Base-by-base conservation (phyloP, 2,113 vertebrate species). In the Girardinichthys multiradiatus region DNA sequence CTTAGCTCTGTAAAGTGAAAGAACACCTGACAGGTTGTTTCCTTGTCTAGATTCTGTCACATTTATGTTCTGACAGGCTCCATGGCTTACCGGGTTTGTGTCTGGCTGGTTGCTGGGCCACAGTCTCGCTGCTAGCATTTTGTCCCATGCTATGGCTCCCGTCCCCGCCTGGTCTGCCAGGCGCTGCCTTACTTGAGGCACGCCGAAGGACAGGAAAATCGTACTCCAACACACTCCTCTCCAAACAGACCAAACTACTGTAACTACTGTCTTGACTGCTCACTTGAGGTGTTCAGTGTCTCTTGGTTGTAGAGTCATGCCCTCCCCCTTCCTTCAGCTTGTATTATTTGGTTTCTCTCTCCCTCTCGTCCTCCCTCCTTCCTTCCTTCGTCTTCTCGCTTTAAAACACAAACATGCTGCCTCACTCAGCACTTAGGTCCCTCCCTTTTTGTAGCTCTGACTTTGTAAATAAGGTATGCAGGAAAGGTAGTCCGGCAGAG, bases 361-460 rank as follows among this genome's bases (percentile, higher is more conserved):
- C 94, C 94, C 90, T 91, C 95, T 93, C n/a, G n/a, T 95, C 58
- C 79, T 79, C 60, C 64, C 60, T 91, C 91, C 94, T 92, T 94
- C 92, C 92, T 9, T 73, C 64, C 69, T 75, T 60, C 74, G 24
- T 64, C 67, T 60, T 48, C 71, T 82, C 5, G 3, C 59, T 78
- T 90, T 90, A 92, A 93, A 94, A 93, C 93, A 93, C 94, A 89
- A 83, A 84, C 77, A 79, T 64, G 37, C 85, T 76, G 79, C 48
- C 65, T 77, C 30, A 14, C 65, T 73, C 30, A 68, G 57, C 62
- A 39, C 62, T 74, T 76, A 68, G 54, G 86, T 87, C 91, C 94
- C 94, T 81, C 84, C 94, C 94, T 93, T 63, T 81, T 57, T 68
- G 79, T 57, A 85, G 80, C 83, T 74, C 83, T 88, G 91, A 80